These are phyloP conservation scores for Illadopsis cleaveri DNA, from an alignment of 2,113 vertebrate species.

Conservation along the genomic window DNA sequence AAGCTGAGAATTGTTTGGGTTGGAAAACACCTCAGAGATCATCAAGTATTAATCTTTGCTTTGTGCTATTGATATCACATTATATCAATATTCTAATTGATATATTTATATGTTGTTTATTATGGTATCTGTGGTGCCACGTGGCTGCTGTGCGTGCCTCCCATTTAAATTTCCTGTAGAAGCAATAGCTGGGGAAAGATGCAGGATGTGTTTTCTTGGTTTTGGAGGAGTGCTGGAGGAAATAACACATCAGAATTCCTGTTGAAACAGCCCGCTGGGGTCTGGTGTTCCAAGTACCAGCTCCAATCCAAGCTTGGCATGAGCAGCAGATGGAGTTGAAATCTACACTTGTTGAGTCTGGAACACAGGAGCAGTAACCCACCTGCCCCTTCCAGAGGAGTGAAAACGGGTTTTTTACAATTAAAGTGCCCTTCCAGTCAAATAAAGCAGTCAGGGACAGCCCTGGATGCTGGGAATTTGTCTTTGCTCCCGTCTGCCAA, in stretches of 20 bases:
- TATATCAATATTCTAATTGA: background rate
- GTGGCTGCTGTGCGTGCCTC: background rate
- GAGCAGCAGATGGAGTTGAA: background rate
- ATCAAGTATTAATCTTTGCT: background rate
- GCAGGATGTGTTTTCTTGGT: background rate
- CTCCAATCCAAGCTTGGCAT: background rate
- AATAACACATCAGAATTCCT: background rate
- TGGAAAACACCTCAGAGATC: background rate
- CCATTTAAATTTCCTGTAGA: background rate
- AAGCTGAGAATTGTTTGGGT: background rate
- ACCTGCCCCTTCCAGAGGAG: background rate
- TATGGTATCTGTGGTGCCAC: rapidly evolving
- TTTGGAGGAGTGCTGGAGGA: background rate
- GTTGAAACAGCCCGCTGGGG: background rate
- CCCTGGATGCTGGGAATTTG: background rate
- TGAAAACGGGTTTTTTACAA: background rate
- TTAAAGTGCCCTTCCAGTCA: background rate
- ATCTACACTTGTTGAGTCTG: background rate
- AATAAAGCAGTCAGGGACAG: background rate
- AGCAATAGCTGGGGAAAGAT: background rate
- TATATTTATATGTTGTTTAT: background rate
- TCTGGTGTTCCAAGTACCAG: background rate
- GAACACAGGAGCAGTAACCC: background rate
- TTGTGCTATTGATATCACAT: background rate
- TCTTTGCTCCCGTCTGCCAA: background rate